Evolutionary conservation across 1,140 invertebrate species (phyloP).

Genomic region (Lasioglossum albipes): DNA sequence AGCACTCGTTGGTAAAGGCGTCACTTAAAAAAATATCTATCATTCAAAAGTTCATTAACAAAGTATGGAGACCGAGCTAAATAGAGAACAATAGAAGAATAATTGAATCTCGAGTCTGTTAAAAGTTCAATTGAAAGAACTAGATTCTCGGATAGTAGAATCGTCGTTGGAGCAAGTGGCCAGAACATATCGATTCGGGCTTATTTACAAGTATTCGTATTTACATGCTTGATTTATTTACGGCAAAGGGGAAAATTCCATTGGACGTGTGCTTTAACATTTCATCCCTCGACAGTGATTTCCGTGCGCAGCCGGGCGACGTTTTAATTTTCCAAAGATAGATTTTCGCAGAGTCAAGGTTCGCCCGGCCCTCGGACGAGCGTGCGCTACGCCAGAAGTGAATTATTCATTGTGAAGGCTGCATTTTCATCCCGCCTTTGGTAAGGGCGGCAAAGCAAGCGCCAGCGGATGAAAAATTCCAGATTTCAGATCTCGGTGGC

Average conservation of each 20-base stretch:
- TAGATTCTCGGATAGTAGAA: no score
- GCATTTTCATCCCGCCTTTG: not conserved
- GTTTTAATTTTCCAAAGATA: conserved; percentile 6
- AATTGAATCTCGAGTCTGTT: no score
- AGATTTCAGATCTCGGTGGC: conserved; percentile 14
- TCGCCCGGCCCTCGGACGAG: not conserved
- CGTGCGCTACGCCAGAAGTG: not conserved
- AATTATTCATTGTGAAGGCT: conserved; percentile 25
- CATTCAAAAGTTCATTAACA: no score
- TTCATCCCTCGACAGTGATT: not conserved
- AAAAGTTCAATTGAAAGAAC: no score
- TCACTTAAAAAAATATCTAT: no score
- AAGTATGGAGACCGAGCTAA: no score
- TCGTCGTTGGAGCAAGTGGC: no score
- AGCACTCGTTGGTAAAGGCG: no score
- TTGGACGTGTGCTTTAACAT: not conserved
- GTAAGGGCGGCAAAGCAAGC: not conserved
- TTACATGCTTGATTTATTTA: no score
- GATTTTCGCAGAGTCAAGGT: not conserved
- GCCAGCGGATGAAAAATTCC: conserved; percentile 37
- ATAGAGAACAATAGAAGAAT: no score
- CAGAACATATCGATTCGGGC: no score
- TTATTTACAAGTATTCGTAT: not conserved
- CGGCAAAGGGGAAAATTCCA: not conserved
- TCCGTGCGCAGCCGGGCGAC: not conserved